phyloP scores from a whole-genome alignment of 2,888 invertebrate genomes.

The Synanthedon vespiformis region DNA sequence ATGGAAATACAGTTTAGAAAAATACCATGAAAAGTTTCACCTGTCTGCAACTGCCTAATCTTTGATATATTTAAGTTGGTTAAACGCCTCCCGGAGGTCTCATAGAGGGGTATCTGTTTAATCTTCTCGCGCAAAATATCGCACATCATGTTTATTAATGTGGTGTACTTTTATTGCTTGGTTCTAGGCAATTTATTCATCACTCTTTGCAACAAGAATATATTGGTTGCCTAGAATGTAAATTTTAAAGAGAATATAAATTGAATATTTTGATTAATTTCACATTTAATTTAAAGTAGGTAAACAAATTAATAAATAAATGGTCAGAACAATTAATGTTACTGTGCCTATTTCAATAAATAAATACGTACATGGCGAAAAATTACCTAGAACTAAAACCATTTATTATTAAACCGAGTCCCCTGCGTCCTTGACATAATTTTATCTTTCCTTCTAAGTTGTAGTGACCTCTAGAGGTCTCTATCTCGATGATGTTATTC shows the following conservation, averaged over 20 bases:
- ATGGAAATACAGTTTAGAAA: too few species aligned
- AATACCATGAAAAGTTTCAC: too few species aligned
- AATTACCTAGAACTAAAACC: too few species aligned
- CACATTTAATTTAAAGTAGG: too few species aligned
- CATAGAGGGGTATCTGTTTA: conserved; percentile 46
- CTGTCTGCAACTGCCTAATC: conserved; percentile 4
- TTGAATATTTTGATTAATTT: too few species aligned
- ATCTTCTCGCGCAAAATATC: conserved; percentile 52
- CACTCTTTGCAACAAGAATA: conserved; percentile 17
- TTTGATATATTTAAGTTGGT: conserved; percentile 30
- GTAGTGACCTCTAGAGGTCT: conserved; percentile 3
- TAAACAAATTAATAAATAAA: too few species aligned
- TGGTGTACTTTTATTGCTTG: conserved; percentile 39
- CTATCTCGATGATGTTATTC: too few species aligned
- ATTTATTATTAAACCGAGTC: not conserved
- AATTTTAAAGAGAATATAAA: too few species aligned
- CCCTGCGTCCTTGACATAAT: conserved; percentile 29
- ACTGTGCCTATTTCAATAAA: too few species aligned
- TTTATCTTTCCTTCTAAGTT: conserved; percentile 17
- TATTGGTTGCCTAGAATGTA: not conserved
- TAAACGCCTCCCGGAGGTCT: conserved; percentile 56
- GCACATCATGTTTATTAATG: conserved; percentile 57
- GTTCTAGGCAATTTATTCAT: conserved; percentile 49
- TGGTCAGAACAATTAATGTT: too few species aligned
- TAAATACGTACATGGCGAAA: too few species aligned